A percentile compares a stretch with the other conserved stretches of the same genome.
Evolutionary conservation across 2,797 vertebrate species (phyloP).

Genomic region (Silurus lanzhouensis): DNA sequence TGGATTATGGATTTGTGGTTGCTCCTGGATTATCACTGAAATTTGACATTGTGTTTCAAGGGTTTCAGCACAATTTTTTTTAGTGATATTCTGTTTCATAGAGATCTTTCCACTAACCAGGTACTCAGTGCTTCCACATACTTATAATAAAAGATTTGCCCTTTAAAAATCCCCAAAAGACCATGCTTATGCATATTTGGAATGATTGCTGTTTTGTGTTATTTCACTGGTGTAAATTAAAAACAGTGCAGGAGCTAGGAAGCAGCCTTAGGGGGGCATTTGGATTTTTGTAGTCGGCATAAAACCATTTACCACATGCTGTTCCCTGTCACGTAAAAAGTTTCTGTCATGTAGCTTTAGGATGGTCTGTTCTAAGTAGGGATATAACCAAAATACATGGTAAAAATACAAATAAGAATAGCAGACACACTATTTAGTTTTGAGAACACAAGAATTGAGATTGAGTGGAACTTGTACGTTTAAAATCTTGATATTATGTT

Average conservation of each 20-base stretch:
- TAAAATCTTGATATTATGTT: background rate
- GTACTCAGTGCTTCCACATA: background rate
- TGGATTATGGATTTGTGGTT: background rate
- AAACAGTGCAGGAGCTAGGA: constrained; percentile 15
- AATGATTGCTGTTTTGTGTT: constrained; percentile 30
- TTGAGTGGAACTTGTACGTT: background rate
- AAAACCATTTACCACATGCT: constrained; percentile 31
- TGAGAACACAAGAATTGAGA: background rate
- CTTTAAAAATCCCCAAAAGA: constrained; percentile 18
- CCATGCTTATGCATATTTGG: constrained; percentile 13
- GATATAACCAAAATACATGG: background rate
- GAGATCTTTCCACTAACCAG: background rate
- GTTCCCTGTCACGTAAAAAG: constrained; percentile 4
- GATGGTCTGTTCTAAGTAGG: constrained; percentile 9
- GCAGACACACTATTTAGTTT: background rate
- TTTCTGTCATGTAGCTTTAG: constrained; percentile 25
- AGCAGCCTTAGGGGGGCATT: constrained; percentile 14
- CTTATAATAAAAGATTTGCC: constrained; percentile 2
- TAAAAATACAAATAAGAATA: background rate
- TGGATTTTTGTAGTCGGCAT: constrained; percentile 16
- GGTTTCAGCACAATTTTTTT: background rate
- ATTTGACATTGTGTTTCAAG: background rate
- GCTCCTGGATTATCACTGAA: background rate
- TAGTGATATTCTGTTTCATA: background rate
- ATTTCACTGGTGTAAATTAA: constrained; percentile 33